A percentile compares a stretch with the other conserved stretches of the same genome.
Conservation (phyloP, 2,888 invertebrate species). For the Ischnura elegans region DNA sequence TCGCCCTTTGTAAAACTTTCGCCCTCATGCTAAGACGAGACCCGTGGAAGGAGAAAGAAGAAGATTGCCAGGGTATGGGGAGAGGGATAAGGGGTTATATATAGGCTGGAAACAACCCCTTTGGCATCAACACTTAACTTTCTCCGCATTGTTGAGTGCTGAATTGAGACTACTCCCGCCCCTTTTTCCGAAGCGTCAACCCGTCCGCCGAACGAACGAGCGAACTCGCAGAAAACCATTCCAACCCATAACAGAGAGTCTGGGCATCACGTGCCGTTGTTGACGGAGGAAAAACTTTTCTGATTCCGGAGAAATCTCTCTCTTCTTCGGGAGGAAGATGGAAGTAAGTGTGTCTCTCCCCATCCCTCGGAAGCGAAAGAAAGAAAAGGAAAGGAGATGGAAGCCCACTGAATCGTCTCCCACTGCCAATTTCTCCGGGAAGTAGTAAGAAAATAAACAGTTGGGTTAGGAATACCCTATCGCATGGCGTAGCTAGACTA, state of each 20-base stretch:
- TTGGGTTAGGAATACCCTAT: no score
- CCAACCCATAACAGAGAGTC: not conserved
- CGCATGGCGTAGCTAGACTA: no score
- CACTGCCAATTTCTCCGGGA: not conserved
- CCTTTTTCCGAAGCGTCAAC: not conserved
- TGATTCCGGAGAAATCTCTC: constrained; percentile 19
- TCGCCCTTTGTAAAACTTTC: not conserved
- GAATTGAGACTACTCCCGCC: not conserved
- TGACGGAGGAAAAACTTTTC: constrained; percentile 19
- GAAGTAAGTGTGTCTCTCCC: not conserved
- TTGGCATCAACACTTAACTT: constrained; percentile 3
- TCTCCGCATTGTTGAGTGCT: not conserved
- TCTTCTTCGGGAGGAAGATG: not conserved
- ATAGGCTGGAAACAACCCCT: not conserved
- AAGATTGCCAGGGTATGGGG: not conserved
- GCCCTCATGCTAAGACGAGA: not conserved
- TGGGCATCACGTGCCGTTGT: constrained; percentile 21
- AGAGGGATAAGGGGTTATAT: not conserved
- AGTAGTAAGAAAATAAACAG: not conserved
- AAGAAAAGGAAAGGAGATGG: not conserved
- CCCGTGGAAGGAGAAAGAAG: not conserved
- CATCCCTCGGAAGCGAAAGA: no score
- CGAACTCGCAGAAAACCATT: not conserved
- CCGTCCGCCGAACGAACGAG: not conserved
- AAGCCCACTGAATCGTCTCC: not conserved